These are phyloP conservation scores for Microctonus aethiopoides DNA, from an alignment of 2,888 invertebrate species.

Conservation along the genomic window DNA sequence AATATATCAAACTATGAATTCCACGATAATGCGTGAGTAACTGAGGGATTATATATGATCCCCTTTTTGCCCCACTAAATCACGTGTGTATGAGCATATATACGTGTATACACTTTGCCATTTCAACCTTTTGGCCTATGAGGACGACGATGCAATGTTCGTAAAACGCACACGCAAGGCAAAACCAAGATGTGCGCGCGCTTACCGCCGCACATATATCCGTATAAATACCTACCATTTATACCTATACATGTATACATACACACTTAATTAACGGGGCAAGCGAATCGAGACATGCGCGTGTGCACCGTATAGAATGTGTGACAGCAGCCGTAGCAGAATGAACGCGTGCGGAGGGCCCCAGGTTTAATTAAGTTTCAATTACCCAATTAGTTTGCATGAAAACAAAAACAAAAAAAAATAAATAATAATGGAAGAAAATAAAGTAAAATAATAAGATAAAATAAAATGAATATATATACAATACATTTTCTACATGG, in stretches of 20 bases:
- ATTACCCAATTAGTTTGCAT: constrained; percentile 58
- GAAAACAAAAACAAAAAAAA: background rate
- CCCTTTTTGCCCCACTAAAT: background rate
- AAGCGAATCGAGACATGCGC: constrained; percentile 12
- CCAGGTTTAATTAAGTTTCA: constrained; percentile 55
- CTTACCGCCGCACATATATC: background rate
- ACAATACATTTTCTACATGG: background rate
- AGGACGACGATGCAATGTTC: background rate
- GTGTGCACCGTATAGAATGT: background rate
- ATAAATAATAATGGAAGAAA: background rate
- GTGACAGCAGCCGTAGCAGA: constrained; percentile 32
- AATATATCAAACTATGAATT: constrained; percentile 5
- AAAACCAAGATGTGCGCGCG: background rate
- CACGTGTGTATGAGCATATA: background rate
- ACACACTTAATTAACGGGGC: constrained; percentile 17
- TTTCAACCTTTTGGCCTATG: background rate
- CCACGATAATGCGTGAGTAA: background rate
- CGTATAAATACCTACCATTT: too few relatives aligned
- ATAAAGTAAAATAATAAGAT: background rate
- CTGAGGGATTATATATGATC: background rate
- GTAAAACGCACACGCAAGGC: background rate
- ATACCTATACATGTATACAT: background rate
- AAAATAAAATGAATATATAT: background rate
- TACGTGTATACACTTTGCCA: background rate
- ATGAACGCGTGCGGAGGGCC: constrained; percentile 33